Conservation (phyloP, 1,140 invertebrate genomes). For the honey bee (Apis mellifera) region Amel_HAv3.1 CM009940.2:6253001-6253500, state of each 20-base stretch:
- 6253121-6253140: background rate
- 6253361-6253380: background rate
- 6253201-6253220: constrained; percentile 40
- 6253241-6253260: constrained; percentile 60
- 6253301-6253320: constrained; percentile 58
- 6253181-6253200: constrained; percentile 54
- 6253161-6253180: constrained; percentile 54
- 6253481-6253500: constrained; percentile 11
- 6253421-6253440: background rate
- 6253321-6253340: constrained; percentile 52
- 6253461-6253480: constrained; percentile 3
- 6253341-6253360: constrained; percentile 40
- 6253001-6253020: too few species aligned
- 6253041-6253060: too few species aligned
- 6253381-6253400: background rate
- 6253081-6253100: constrained; percentile 7
- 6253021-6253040: too few species aligned
- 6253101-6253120: background rate
- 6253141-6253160: constrained; percentile 39
- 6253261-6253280: constrained; percentile 48
- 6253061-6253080: background rate
- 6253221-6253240: constrained; percentile 41
- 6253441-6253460: constrained; percentile 23
- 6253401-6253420: background rate
- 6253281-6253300: constrained; percentile 19